These are phyloP conservation scores for Mythimna loreyi DNA, from an alignment of 2,888 invertebrate genomes.

Conservation along the genomic window DNA sequence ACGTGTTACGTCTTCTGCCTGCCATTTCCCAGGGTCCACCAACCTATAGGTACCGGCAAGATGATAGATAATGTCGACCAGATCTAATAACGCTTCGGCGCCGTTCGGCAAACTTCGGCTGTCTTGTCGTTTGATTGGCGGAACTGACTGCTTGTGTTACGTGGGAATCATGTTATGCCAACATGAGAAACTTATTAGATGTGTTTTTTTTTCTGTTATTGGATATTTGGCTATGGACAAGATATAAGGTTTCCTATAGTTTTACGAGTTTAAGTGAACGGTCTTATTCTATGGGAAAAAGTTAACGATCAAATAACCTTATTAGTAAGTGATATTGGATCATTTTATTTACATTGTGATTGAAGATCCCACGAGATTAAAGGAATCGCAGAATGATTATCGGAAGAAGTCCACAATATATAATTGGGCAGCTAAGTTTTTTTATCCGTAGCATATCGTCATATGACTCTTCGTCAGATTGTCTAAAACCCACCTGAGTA, in stretches of 20 bases:
- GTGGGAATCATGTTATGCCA: constrained; percentile 53
- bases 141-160: constrained; percentile 60
- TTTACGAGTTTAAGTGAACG: background rate
- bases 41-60: constrained; percentile 46
- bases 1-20: constrained; percentile 26
- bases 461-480: too few relatives aligned
- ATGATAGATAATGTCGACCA: constrained; percentile 60
- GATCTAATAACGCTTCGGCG: constrained; percentile 52
- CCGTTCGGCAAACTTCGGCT: constrained; percentile 40
- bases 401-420: background rate
- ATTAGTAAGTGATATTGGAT: background rate
- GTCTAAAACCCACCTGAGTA: too few relatives aligned
- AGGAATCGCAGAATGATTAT: background rate
- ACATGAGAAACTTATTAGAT: constrained; percentile 20
- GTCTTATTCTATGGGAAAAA: background rate
- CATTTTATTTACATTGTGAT: background rate
- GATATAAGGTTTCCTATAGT: constrained; percentile 23
- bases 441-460: too few relatives aligned
- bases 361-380: background rate
- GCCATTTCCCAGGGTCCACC: constrained; percentile 50
- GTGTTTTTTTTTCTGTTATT: constrained; percentile 25
- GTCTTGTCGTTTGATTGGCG: constrained; percentile 52
- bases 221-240: constrained; percentile 16
- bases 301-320: background rate
- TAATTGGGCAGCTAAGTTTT: too few relatives aligned